Base-by-base conservation (phyloP, 2,113 vertebrate species). In the Poeciliopsis occidentalis region DNA sequence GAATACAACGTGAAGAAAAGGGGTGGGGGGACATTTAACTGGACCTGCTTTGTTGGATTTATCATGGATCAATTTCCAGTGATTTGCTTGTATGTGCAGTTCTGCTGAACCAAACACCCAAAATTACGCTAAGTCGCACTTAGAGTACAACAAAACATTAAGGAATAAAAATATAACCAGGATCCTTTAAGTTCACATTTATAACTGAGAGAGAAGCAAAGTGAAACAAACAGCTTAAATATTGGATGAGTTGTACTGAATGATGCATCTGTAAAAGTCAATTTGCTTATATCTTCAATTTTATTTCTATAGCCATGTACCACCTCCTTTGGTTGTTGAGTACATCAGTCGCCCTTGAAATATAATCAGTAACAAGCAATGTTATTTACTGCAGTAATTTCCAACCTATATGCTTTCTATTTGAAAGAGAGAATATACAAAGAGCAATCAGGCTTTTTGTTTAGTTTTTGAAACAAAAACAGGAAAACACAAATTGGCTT, bases 401-500 rank as follows among this genome's bases (percentile, higher is more conserved):
- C 44, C 17, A 47, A 47, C 13, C 44, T 19, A 17, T 47, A 47
- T 6, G 17, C 44, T 17, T 47, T 47, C 17, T 47, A 19, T 47
- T 47, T 17, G 17, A 47, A 47, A 47, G 17, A 17, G 15, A 47
- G 44, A 17, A 47, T 19, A 47, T 17, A 19, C 15, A 47, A 47
- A 47, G 4, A 47, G 17, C 44, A 1, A 47, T 47, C 44, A 47
- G 44, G 17, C 17, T 47, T 19, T 47, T 47, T 0, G 37, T 15
- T 69, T 31, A 30, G 61, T 73, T 76, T 79, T 29, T 64, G 26
- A 76, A 69, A 73, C 29, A 79, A 84, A 61, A 85, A 77, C 63
- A 78, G 82, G 81, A 84, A 88, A 80, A 66, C 63, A 51, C 69
- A 29, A 78, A 82, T 71, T 69, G 64, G 86, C 82, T 86, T 74